phyloP scores from a whole-genome alignment of 2,113 vertebrate species.

The Apteryx mantelli region DNA sequence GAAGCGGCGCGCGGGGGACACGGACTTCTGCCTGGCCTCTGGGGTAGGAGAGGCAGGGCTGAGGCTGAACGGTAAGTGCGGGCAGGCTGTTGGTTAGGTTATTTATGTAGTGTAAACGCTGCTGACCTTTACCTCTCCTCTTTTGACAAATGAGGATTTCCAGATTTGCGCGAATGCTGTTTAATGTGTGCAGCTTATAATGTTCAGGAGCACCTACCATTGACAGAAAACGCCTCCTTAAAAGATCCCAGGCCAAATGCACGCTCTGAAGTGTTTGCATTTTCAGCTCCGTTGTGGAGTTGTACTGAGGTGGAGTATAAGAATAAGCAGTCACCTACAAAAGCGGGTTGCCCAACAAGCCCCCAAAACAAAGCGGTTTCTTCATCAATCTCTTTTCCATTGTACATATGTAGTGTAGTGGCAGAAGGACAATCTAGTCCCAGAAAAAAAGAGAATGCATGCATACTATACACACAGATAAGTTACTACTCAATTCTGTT shows the following conservation, averaged over 20 bases:
- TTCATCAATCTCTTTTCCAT: background rate
- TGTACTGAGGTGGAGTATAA: background rate
- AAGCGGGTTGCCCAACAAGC: background rate
- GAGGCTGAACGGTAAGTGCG: background rate
- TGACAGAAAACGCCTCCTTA: background rate
- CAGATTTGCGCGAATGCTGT: background rate
- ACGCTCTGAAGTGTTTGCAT: background rate
- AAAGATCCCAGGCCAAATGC: background rate
- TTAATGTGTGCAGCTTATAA: background rate
- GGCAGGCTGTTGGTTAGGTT: background rate
- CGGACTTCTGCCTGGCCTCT: background rate
- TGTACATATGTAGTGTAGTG: background rate
- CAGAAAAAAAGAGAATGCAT: background rate
- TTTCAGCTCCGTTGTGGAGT: background rate
- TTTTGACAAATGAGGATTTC: background rate
- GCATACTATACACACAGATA: background rate
- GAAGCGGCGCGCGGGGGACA: background rate
- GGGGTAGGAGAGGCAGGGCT: background rate
- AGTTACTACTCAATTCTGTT: background rate
- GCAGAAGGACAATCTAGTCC: background rate
- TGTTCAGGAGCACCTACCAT: background rate
- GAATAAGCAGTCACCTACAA: background rate
- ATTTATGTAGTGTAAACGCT: background rate
- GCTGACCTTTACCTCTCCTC: background rate
- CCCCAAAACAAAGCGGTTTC: background rate